phyloP scores from a whole-genome alignment of 2,888 invertebrate species.

The Eustalomyia histrio region DNA sequence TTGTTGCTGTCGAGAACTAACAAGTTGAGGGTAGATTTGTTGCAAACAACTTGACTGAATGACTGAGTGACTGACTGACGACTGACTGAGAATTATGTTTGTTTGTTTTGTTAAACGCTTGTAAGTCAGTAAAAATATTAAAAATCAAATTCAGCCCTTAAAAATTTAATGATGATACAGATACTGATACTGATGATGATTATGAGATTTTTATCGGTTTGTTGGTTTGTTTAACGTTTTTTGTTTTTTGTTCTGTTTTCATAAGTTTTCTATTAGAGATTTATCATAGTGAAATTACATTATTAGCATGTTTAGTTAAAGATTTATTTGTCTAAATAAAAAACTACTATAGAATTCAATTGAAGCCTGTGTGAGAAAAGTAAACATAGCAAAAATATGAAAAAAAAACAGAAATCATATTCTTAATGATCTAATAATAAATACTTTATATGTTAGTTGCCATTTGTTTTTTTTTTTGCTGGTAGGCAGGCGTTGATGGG shows the following conservation, averaged over 20 bases:
- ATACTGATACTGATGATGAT: slow-evolving; percentile 45
- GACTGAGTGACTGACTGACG: slow-evolving; percentile 6
- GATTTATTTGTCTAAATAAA: slow-evolving; percentile 57
- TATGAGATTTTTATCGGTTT: slow-evolving; percentile 53
- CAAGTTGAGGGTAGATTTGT: slow-evolving; percentile 51
- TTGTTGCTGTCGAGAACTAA: neutral
- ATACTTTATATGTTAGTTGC: slow-evolving; percentile 8
- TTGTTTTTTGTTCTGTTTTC: neutral
- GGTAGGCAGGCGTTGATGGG: neutral
- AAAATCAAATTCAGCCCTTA: slow-evolving; percentile 56
- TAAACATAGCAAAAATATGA: slow-evolving; percentile 40
- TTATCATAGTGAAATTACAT: slow-evolving; percentile 48
- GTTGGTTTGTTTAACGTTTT: slow-evolving; percentile 46
- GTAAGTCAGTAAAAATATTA: slow-evolving; percentile 38
- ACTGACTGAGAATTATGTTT: slow-evolving; percentile 19
- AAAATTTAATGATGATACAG: slow-evolving; percentile 3
- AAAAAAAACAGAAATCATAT: slow-evolving; percentile 27
- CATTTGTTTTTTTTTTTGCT: neutral
- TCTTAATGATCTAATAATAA: slow-evolving; percentile 55
- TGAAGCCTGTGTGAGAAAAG: slow-evolving; percentile 55
- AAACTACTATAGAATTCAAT: slow-evolving; percentile 6
- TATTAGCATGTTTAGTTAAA: slow-evolving; percentile 56
- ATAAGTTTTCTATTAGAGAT: slow-evolving; percentile 26
- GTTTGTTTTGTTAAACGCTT: slow-evolving; percentile 43
- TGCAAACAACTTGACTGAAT: neutral